A percentile compares a stretch with the other conserved stretches of the same genome.
These are phyloP conservation scores for Ophraella communa DNA, from an alignment of 2,888 invertebrate genomes.

Conservation along the genomic window DNA sequence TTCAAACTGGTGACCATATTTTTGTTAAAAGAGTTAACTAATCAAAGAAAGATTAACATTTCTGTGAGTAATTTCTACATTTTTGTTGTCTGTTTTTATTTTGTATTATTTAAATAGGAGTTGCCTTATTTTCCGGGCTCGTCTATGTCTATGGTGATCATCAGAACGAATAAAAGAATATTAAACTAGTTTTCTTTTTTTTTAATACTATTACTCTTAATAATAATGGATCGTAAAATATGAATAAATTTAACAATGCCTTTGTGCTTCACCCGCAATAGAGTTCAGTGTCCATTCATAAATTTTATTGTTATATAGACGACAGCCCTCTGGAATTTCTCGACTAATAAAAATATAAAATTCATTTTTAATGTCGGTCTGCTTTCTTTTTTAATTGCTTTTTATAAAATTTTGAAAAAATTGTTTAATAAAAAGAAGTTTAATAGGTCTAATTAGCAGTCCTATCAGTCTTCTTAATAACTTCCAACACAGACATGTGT, in stretches of 20 bases:
- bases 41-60: no score
- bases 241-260: slow-evolving; percentile 20
- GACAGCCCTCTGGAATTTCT: slow-evolving; percentile 10
- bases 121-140: neutral
- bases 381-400: no score
- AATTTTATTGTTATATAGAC: slow-evolving; percentile 31
- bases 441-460: no score
- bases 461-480: no score
- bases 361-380: neutral
- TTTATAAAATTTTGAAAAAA: no score
- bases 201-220: slow-evolving; percentile 8
- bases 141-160: neutral
- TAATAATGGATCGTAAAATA: slow-evolving; percentile 20
- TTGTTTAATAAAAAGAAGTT: no score
- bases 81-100: no score
- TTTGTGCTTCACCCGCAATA: slow-evolving; percentile 29
- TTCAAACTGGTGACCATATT: no score
- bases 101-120: neutral
- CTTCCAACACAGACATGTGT: no score
- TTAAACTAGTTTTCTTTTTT: slow-evolving; percentile 2
- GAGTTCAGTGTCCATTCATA: slow-evolving; percentile 19
- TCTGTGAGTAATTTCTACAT: no score
- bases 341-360: slow-evolving; percentile 16
- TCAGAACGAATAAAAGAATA: neutral
- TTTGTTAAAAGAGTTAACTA: no score